Percentiles rank a stretch among this genome's conserved stretches.
Evolutionary conservation across 2,888 invertebrate species (phyloP).

Genomic region (Epicampocera succincta): DNA sequence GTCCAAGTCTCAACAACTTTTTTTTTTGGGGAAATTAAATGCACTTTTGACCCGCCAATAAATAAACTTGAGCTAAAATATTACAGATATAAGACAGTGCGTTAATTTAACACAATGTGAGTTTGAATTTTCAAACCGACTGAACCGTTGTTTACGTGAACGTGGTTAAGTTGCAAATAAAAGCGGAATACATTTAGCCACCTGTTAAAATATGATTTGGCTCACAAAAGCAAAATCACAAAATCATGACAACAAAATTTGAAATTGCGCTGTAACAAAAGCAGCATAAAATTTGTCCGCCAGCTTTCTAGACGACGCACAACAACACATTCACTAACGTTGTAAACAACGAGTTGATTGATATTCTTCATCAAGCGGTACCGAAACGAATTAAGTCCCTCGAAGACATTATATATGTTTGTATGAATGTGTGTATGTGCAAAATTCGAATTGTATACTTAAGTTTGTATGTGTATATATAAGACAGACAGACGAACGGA

Average conservation of each 20-base stretch:
- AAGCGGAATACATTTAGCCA: conserved; percentile 35
- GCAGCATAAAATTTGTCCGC: conserved; percentile 37
- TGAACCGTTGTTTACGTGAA: conserved; percentile 54
- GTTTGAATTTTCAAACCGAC: no score
- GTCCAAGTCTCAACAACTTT: no score
- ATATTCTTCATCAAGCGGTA: not conserved
- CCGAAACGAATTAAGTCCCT: conserved; percentile 23
- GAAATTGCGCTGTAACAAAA: conserved; percentile 37
- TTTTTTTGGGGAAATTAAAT: not conserved
- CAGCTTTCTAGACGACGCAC: conserved; percentile 36
- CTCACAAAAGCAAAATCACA: not conserved
- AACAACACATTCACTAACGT: conserved; percentile 9
- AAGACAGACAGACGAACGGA: not conserved
- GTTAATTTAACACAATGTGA: no score
- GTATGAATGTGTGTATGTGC: not conserved
- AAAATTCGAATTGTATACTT: no score
- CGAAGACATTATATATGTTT: conserved; percentile 25
- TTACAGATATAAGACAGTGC: no score
- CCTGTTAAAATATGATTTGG: conserved; percentile 46
- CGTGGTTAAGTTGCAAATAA: conserved; percentile 51
- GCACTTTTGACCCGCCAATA: not conserved
- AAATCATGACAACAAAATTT: conserved; percentile 11
- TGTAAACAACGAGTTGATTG: not conserved
- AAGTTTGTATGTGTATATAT: no score
- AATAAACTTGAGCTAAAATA: no score